A percentile compares a stretch with the other conserved stretches of the same genome.
Evolutionary conservation across 2,113 vertebrate species (phyloP).

Genomic region (Notarius quadriscutis): DNA sequence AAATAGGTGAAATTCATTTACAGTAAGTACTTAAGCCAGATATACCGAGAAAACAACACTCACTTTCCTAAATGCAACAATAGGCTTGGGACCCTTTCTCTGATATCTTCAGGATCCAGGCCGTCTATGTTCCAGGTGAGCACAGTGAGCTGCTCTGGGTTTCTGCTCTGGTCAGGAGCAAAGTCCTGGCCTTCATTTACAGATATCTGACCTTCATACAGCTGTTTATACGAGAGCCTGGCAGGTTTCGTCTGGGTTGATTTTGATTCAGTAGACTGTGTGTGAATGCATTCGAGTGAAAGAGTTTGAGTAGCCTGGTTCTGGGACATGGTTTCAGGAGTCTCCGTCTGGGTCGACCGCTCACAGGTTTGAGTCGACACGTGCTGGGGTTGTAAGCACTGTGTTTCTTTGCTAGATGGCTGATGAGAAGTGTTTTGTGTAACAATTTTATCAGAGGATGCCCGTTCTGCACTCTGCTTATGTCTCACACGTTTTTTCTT

Average conservation of each 20-base stretch:
- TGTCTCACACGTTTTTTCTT: constrained; percentile 37
- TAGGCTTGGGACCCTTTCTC: constrained; percentile 70
- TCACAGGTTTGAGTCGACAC: constrained; percentile 6
- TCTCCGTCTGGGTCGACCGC: constrained; percentile 39
- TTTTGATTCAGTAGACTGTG: constrained; percentile 24
- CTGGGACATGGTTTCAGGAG: not conserved
- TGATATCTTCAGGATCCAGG: constrained; percentile 68
- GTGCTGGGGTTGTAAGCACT: not conserved
- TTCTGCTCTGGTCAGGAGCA: constrained; percentile 55
- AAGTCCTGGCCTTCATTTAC: not conserved
- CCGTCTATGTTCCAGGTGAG: constrained; percentile 85
- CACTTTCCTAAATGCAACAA: constrained; percentile 75
- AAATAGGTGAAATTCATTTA: no score
- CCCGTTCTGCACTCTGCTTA: not conserved
- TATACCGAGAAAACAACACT: constrained; percentile 6
- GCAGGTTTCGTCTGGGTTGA: constrained; percentile 35
- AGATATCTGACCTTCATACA: constrained; percentile 23
- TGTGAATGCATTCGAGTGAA: not conserved
- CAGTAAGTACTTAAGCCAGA: not conserved
- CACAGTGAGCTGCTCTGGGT: constrained; percentile 72
- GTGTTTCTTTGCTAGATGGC: not conserved
- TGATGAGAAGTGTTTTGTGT: not conserved
- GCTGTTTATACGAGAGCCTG: constrained; percentile 13
- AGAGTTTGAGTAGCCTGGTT: constrained; percentile 30
- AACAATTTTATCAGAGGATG: not conserved